These are phyloP conservation scores for Nasua narica DNA, from an alignment of 2,797 vertebrate species.

Conservation along the genomic window DNA sequence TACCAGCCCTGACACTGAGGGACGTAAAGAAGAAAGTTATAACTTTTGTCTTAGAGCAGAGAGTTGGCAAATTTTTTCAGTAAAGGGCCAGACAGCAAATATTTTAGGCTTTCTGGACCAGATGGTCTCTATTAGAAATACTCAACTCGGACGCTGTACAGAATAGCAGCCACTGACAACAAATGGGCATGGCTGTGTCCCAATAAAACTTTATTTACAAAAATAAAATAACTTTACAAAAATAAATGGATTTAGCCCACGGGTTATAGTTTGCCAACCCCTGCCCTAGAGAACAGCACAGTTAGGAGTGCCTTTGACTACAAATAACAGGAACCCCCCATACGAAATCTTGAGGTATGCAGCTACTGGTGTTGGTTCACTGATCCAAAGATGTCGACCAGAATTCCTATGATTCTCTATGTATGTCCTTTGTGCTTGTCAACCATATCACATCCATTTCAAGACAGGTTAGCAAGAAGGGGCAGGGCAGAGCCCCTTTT, in stretches of 20 bases:
- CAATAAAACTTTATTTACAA: slow-evolving; percentile 5
- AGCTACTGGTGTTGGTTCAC: neutral
- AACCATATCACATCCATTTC: neutral
- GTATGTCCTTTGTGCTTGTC: neutral
- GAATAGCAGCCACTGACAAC: neutral
- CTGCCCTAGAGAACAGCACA: neutral
- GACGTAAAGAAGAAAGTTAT: neutral
- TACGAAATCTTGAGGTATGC: neutral
- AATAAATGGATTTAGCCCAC: neutral
- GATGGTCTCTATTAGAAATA: neutral
- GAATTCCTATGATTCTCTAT: neutral
- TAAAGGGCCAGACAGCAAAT: neutral
- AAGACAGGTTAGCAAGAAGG: neutral
- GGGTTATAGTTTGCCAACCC: neutral
- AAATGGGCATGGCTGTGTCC: neutral
- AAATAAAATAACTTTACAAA: neutral
- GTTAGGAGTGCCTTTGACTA: neutral
- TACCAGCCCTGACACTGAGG: neutral
- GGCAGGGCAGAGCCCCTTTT: neutral
- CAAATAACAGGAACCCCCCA: neutral
- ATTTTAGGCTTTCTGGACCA: neutral
- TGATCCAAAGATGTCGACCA: neutral
- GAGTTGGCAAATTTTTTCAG: neutral
- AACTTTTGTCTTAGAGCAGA: neutral
- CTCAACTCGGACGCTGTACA: neutral